Evolutionary conservation across 2,888 invertebrate species (phyloP).

Genomic region (Coleophora flavipennella): DNA sequence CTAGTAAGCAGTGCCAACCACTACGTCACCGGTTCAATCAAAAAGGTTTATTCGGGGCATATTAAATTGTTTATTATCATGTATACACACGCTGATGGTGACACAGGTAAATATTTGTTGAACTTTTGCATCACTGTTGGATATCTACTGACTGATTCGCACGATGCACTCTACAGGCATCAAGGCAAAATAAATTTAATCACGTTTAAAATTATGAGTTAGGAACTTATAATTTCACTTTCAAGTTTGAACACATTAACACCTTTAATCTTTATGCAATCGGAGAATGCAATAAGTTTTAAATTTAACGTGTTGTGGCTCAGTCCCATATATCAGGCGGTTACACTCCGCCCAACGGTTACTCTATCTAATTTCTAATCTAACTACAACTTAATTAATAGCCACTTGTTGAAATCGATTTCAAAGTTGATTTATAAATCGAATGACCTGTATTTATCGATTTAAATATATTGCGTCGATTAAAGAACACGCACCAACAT

Average conservation of each 20-base stretch:
- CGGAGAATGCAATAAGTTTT: constrained; percentile 20
- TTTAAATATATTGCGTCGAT: constrained; percentile 46
- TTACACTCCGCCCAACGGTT: constrained; percentile 52
- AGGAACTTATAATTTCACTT: constrained; percentile 20
- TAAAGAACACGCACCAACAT: constrained; percentile 31
- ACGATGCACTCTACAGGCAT: too few species aligned
- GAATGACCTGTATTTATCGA: constrained; percentile 65
- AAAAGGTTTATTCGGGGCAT: too few species aligned
- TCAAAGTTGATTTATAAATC: constrained; percentile 66
- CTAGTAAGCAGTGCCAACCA: too few species aligned
- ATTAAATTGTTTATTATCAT: too few species aligned
- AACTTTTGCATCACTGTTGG: too few species aligned
- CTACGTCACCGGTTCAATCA: too few species aligned
- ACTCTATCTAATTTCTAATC: constrained; percentile 67
- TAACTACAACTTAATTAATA: constrained; percentile 72
- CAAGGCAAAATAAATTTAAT: constrained; percentile 25
- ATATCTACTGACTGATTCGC: too few species aligned
- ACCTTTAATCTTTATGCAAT: constrained; percentile 27
- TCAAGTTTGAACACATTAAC: constrained; percentile 26
- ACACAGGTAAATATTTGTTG: too few species aligned
- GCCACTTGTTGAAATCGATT: constrained; percentile 72
- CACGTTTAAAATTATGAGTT: constrained; percentile 30
- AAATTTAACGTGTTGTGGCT: constrained; percentile 21
- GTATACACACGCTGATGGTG: too few species aligned
- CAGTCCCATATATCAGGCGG: constrained; percentile 45